These are phyloP conservation scores for Melanostoma scalare DNA, from an alignment of 2,888 invertebrate species.

Conservation along the genomic window DNA sequence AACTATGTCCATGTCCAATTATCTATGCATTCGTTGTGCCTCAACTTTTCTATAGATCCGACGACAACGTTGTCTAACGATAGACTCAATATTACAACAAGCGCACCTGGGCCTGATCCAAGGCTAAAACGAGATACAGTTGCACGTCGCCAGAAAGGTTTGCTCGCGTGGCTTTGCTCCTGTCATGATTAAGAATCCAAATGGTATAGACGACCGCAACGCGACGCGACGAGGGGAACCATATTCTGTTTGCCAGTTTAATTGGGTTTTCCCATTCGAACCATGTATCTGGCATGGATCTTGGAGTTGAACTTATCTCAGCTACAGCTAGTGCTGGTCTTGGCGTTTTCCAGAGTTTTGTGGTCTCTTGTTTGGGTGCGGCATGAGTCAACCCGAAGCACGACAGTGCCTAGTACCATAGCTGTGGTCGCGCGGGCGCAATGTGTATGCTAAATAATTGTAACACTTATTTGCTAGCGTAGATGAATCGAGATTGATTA, in stretches of 20 bases:
- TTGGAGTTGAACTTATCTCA: slow-evolving; percentile 33
- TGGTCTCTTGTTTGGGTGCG: slow-evolving; percentile 62
- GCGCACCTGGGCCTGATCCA: slow-evolving; percentile 67
- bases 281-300: slow-evolving; percentile 51
- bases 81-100: slow-evolving; percentile 33
- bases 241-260: slow-evolving; percentile 69
- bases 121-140: slow-evolving; percentile 60
- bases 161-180: slow-evolving; percentile 71
- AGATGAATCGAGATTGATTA: slow-evolving; percentile 71
- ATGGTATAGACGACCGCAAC: slow-evolving; percentile 20
- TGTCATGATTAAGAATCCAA: slow-evolving; percentile 70
- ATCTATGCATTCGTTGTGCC: slow-evolving; percentile 47
- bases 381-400: slow-evolving; percentile 68
- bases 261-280: slow-evolving; percentile 66
- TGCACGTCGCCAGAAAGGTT: slow-evolving; percentile 29
- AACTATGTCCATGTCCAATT: slow-evolving; percentile 10
- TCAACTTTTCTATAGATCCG: slow-evolving; percentile 16
- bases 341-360: slow-evolving; percentile 37
- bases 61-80: slow-evolving; percentile 47
- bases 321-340: slow-evolving; percentile 20
- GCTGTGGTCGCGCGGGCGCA: slow-evolving; percentile 23
- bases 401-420: slow-evolving; percentile 28
- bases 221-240: slow-evolving; percentile 24
- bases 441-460: slow-evolving; percentile 71
- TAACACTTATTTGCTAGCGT: slow-evolving; percentile 66